These are phyloP conservation scores for Rhysida immarginata DNA, from an alignment of 1,140 invertebrate species.

Conservation along the genomic window DNA sequence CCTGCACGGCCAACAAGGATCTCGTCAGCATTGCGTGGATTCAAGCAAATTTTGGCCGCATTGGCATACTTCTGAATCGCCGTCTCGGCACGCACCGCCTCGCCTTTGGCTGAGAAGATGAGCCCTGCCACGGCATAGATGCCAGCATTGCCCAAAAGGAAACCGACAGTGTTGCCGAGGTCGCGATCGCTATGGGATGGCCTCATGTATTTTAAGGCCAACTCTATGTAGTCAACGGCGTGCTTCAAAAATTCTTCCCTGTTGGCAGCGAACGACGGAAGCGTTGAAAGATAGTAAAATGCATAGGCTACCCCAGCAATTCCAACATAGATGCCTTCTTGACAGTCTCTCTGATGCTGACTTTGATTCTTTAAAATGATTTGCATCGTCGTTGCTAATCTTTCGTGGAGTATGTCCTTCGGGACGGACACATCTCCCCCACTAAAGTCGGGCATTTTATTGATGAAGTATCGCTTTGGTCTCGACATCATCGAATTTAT, in stretches of 20 bases:
- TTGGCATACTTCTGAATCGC: not conserved
- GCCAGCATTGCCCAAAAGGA: constrained; percentile 33
- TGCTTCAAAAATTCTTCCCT: constrained; percentile 22
- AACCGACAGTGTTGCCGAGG: constrained; percentile 22
- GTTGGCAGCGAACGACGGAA: constrained; percentile 19
- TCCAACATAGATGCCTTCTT: constrained; percentile 36
- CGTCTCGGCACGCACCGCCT: too few species aligned
- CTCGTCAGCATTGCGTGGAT: constrained; percentile 54
- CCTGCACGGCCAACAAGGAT: constrained; percentile 66
- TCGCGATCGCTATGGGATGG: constrained; percentile 7
- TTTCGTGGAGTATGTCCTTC: constrained; percentile 19
- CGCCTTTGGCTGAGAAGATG: too few species aligned
- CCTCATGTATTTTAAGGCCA: constrained; percentile 19
- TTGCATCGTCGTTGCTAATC: constrained; percentile 8
- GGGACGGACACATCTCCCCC: constrained; percentile 16
- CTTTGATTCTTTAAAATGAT: constrained; percentile 16
- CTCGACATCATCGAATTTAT: not conserved
- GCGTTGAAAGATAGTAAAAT: constrained; percentile 28
- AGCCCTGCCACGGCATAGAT: constrained; percentile 29
- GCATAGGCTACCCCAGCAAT: constrained; percentile 34
- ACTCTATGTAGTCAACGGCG: constrained; percentile 24
- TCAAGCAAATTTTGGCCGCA: not conserved
- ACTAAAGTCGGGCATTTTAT: constrained; percentile 23
- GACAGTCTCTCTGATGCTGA: constrained; percentile 22
- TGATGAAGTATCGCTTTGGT: constrained; percentile 24